Evolutionary conservation across 2,797 vertebrate species (phyloP).

Genomic region (Liasis olivaceus): DNA sequence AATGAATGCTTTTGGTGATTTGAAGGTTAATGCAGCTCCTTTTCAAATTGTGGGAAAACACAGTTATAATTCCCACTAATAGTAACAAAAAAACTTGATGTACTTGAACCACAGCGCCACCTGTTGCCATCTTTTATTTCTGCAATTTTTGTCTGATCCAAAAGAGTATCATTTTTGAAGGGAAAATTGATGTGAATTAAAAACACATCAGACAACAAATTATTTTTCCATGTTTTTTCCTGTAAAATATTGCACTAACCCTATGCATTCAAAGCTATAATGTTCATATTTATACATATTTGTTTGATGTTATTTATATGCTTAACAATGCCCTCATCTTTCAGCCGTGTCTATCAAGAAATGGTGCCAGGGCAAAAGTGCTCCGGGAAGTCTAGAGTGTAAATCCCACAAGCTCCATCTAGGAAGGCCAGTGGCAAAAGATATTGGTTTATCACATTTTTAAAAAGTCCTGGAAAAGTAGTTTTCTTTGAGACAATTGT

Average conservation of each 20-base stretch:
- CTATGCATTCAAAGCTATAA: background rate
- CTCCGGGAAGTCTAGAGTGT: background rate
- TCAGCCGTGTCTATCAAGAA: background rate
- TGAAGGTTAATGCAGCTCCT: constrained; percentile 42
- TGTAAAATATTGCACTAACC: constrained; percentile 13
- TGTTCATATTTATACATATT: background rate
- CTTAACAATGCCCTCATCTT: background rate
- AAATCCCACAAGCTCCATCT: background rate
- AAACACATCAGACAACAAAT: background rate
- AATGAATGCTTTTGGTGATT: constrained; percentile 42
- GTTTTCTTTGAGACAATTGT: background rate
- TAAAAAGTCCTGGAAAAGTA: background rate
- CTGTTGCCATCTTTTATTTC: constrained; percentile 80
- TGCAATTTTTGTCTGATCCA: constrained; percentile 61
- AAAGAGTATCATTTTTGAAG: background rate
- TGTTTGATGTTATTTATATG: background rate
- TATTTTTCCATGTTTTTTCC: background rate
- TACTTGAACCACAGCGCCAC: constrained; percentile 89
- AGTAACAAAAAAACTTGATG: constrained; percentile 66
- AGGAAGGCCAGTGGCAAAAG: background rate
- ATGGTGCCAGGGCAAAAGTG: background rate
- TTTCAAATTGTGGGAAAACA: constrained; percentile 38
- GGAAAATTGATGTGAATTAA: background rate
- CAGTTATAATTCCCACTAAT: constrained; percentile 4
- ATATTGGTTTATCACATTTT: background rate